Base-by-base conservation (phyloP, 1,140 invertebrate genomes). In the Drosophila equinoxialis region DNA sequence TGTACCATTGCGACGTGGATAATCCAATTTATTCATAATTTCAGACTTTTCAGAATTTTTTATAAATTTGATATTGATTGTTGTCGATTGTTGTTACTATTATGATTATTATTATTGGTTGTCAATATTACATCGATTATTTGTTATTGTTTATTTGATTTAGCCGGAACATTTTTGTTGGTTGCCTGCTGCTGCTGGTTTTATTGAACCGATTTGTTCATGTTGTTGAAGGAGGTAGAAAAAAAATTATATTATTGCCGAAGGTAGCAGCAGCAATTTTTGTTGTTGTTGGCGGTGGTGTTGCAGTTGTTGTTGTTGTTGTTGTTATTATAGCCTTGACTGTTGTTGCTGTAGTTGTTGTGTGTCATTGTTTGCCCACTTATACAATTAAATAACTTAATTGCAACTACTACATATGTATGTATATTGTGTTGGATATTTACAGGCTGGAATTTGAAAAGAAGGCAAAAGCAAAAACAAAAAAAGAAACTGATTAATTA, bases 21-120 rank as follows among this genome's bases (percentile, higher is more conserved):
- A 91, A 73, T 92, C 91, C 82, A 91, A 82, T 81, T 92, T 92
- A 91, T 92, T 92, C 91, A 92, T 92, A 91, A 76, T 89, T 87
- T 89, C 74, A 86, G 80, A 87, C 80, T 89, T 51, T 63, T 8
- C 7, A 51, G 20, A 51, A 51, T 51, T 45, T 51, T 3, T 23
- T 51, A 65, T 64, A 14, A 41, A 42, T 45, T 77, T 77, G 66
- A 65, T 77, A 68, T 68, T 79, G 37, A 13, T 39, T 39, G 20
- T 5, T 14, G 33, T 62, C 30, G 82, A 11, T 64, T 55, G 64
- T 57, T 79, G 60, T 51, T 77, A 59, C 66, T 61, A 71, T 77
- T 71, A 71, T 65, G 70, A 42, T 64, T 73, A 48, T 68, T 57
- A 51, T 75, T 75, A 69, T 71, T 68, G 37, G 42, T 78, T 75